phyloP scores from a whole-genome alignment of 2,888 invertebrate genomes.

The Girardia tigrina region DNA sequence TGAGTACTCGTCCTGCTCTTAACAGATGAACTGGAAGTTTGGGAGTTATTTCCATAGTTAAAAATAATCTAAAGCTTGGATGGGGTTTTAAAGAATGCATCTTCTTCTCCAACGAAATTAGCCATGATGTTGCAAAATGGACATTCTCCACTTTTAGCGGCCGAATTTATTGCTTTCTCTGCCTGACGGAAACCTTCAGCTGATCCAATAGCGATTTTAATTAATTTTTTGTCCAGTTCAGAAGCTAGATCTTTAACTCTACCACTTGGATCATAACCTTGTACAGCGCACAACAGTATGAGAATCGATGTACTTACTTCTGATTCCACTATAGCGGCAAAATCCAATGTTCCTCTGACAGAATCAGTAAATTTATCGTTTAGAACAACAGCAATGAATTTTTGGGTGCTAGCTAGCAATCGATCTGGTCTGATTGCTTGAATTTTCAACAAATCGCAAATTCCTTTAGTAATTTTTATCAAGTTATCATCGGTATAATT shows the following conservation, averaged over 20 bases:
- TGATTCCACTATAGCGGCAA: slow-evolving; percentile 71
- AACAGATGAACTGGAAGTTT: slow-evolving; percentile 66
- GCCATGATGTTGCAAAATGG: slow-evolving; percentile 92
- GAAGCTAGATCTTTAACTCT: slow-evolving; percentile 92
- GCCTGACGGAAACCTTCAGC: slow-evolving; percentile 97
- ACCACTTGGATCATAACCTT: slow-evolving; percentile 85
- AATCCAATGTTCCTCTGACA: slow-evolving; percentile 78
- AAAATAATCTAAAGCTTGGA: slow-evolving; percentile 78
- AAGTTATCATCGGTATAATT: no score
- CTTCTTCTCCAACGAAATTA: slow-evolving; percentile 94
- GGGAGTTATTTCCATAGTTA: slow-evolving; percentile 96
- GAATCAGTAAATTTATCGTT: slow-evolving; percentile 61
- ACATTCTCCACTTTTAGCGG: slow-evolving; percentile 97
- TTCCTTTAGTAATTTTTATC: slow-evolving; percentile 55
- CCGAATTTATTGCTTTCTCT: slow-evolving; percentile 86
- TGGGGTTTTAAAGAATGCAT: slow-evolving; percentile 76
- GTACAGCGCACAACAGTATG: slow-evolving; percentile 30
- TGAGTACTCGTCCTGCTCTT: slow-evolving; percentile 79
- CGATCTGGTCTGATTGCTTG: slow-evolving; percentile 79
- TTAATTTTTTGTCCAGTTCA: slow-evolving; percentile 77
- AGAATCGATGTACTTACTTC: slow-evolving; percentile 56
- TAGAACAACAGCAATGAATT: slow-evolving; percentile 72
- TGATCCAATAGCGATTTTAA: slow-evolving; percentile 91
- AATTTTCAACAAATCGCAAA: slow-evolving; percentile 75
- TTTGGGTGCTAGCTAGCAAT: slow-evolving; percentile 74